Base-by-base conservation (phyloP, 2,113 vertebrate species). In the Brachyhypopomus occidentalis region DNA sequence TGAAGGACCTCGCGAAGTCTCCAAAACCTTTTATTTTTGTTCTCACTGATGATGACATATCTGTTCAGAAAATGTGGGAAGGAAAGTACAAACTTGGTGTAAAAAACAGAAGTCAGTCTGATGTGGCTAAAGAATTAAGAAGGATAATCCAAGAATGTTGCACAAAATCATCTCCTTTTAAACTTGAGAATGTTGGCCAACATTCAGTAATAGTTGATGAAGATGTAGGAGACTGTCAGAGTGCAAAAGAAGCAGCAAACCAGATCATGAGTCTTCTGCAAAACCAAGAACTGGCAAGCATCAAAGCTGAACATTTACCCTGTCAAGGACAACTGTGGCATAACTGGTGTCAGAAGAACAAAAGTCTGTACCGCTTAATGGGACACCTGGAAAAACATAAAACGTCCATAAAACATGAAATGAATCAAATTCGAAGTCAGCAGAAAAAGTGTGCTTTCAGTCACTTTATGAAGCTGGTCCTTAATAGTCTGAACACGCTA, bases 11-110 rank as follows among this genome's bases (percentile, higher is more conserved):
- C 23, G 23, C 66, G 1, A 80, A 78, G 2, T 86, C 86, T 74
- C 6, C 71, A 19, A 92, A 75, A 55, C 88, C 91, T 34, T 80
- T 93, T 3, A 91, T 95, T 55, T 83, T 36, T 12, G 85, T 94
- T 2, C 9, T 84, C 76, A 83, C 76, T 85, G 87, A 93, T 45
- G 81, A 86, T 70, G 52, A 84, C 11, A 62, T 66, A 67, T 0
- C 0, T 70, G 16, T 1, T 2, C 1, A 63, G 23, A 0, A 84
- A 14, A 45, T 41, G 0, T 74, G 52, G 23, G 1, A 60, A 0
- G 63, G 41, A 69, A 92, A 85, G 0, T 85, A 89, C 11, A 92
- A 0, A 84, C 86, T 92, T 1, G 92, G 88, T 0, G 59, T 92
- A 0, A 91, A 87, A 12, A 85, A 91, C 41, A 91, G 86, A 82